Conservation (phyloP, 2,113 vertebrate genomes). For the Oreochromis niloticus region DNA sequence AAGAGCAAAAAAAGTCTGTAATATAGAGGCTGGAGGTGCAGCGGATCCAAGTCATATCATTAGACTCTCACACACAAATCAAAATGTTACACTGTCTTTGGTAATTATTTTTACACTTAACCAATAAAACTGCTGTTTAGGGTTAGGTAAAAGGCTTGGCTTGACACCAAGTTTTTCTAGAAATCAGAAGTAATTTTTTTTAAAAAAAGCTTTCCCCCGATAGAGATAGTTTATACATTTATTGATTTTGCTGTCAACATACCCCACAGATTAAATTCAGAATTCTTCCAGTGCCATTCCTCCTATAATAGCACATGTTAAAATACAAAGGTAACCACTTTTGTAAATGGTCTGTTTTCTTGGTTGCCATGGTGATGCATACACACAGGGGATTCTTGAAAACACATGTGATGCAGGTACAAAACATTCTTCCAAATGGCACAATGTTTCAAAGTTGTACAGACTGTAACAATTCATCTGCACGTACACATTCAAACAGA, state of each 20-base stretch:
- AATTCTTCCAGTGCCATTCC: not conserved
- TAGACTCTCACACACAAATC: not conserved
- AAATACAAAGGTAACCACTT: not conserved
- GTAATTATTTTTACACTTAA: not conserved
- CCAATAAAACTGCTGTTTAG: not conserved
- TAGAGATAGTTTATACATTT: not conserved
- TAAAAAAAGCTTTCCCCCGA: not conserved
- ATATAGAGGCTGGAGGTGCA: not conserved
- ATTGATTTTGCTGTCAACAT: not conserved
- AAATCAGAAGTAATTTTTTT: not conserved
- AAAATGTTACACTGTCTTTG: not conserved
- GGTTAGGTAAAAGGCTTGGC: not conserved
- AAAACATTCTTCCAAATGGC: not conserved
- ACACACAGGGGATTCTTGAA: not conserved
- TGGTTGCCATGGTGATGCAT: not conserved
- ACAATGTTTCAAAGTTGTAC: not conserved
- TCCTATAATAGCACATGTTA: not conserved
- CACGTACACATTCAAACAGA: not conserved
- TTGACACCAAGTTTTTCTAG: not conserved
- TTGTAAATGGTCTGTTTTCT: not conserved
- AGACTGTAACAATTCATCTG: not conserved
- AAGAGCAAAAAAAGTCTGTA: not conserved
- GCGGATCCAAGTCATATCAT: not conserved
- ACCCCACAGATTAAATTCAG: not conserved
- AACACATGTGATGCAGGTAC: not conserved